Evolutionary conservation across 2,113 vertebrate species (phyloP).

Genomic region (Illadopsis cleaveri): DNA sequence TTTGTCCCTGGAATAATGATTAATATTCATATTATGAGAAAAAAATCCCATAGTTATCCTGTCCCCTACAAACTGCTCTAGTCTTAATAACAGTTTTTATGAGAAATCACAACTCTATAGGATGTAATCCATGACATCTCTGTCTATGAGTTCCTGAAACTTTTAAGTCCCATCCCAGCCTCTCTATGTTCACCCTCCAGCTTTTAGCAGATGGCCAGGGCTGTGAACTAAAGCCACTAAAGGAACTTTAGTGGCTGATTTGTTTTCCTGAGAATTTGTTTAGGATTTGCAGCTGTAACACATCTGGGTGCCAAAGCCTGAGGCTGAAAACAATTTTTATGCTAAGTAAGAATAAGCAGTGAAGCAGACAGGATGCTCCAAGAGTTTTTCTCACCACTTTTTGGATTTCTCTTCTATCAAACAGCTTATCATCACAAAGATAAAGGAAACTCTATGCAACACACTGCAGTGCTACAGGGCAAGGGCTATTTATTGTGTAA

Average conservation of each 20-base stretch:
- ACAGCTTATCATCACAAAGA: background rate
- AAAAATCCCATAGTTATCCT: background rate
- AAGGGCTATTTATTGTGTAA: background rate
- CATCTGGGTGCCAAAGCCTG: background rate
- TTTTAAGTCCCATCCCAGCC: background rate
- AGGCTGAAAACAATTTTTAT: background rate
- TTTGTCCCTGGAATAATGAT: background rate
- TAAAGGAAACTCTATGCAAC: background rate
- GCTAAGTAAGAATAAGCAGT: background rate
- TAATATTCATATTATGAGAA: background rate
- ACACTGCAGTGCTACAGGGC: background rate
- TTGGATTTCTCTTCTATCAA: background rate
- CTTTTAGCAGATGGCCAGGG: background rate
- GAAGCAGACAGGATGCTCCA: background rate
- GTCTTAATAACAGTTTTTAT: background rate
- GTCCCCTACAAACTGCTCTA: background rate
- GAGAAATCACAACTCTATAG: background rate
- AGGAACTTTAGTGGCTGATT: background rate
- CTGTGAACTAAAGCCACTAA: background rate
- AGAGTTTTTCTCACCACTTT: background rate
- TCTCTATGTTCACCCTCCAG: background rate
- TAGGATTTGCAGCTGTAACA: background rate
- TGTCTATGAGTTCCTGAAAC: background rate
- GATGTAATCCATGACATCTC: background rate
- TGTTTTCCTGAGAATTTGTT: background rate